Evolutionary conservation across 2,797 vertebrate genomes (phyloP), one percentile per base, ranked within the genome.

Genomic region (Oreonectes daqikongensis): DNA sequence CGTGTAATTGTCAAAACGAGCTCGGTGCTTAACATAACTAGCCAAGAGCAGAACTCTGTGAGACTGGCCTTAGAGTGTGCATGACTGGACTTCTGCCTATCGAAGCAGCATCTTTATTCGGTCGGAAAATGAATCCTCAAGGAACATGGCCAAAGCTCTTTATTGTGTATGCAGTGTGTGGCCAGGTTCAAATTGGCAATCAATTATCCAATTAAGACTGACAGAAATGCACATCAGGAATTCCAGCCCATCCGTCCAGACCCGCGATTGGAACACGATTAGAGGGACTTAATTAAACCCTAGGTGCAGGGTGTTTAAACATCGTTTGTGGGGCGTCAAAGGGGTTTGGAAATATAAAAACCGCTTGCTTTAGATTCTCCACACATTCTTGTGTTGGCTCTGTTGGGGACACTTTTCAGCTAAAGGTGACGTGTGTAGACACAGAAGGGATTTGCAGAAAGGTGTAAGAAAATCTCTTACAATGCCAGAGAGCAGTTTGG

Each of bases 201-300:
- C 93, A 94, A 93, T 93, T 94, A 93, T 93, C 92, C 92, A 93
- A 93, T 94, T 94, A 94, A 91, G 90, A 93, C 90, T 94, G 93
- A 93, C 93, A 93, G 91, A 92, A 93, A 92, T 91, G 92, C 92
- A 92, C 92, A 93, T 93, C 91, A 93, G 91, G 92, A 92, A 92
- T 93, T 92, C 90, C 87, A 91, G 88, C 92, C 91, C 90, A 92
- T 92, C 92, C 91, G 92, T 92, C 90, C 90, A 89, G 87, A 88
- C 89, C 89, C 91, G 86, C 90, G 92, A 93, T 92, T 93, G 92
- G 90, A 93, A 93, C 91, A 92, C 90, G 90, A 93, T 94, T 93
- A 93, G 90, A 92, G 90, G 87, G 89, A 90, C 92, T 92, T 93
- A 93, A 93, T 93, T 93, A 93, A 92, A 92, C 92, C 90, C 92